These are phyloP conservation scores for Helicoverpa armigera DNA, from an alignment of 1,140 invertebrate genomes.

Conservation along the genomic window DNA sequence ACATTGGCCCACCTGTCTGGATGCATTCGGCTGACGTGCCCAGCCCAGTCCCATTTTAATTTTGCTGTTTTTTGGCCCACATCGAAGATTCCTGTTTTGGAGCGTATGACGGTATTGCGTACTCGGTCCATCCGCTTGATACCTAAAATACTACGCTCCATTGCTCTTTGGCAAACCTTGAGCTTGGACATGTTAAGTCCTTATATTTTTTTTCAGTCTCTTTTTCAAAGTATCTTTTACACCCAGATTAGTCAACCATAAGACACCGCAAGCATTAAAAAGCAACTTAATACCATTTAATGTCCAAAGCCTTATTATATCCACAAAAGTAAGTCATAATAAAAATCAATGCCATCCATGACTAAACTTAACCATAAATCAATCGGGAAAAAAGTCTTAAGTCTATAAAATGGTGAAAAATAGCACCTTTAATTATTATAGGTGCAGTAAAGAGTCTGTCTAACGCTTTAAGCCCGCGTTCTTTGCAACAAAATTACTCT, in stretches of 20 bases:
- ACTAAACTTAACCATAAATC: conserved; percentile 1
- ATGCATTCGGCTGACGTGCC: too few relatives aligned
- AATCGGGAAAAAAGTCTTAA: background rate
- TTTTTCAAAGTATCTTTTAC: background rate
- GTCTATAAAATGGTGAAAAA: conserved; percentile 31
- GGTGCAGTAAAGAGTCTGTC: conserved; percentile 37
- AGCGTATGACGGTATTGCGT: too few relatives aligned
- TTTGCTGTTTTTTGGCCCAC: too few relatives aligned
- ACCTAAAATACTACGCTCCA: too few relatives aligned
- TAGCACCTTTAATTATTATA: conserved; percentile 45
- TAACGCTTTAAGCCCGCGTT: conserved; percentile 16
- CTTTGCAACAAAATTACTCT: conserved; percentile 29
- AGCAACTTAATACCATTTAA: background rate
- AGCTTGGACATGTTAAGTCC: too few relatives aligned
- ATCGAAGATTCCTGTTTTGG: too few relatives aligned
- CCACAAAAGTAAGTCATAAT: background rate
- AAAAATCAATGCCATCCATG: background rate
- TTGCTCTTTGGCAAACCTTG: too few relatives aligned
- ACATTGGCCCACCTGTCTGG: too few relatives aligned
- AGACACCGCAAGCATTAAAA: background rate
- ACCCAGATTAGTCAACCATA: background rate
- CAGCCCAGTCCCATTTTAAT: too few relatives aligned
- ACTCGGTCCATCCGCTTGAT: too few relatives aligned
- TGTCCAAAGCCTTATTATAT: background rate
- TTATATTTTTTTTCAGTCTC: too few relatives aligned